Evolutionary conservation across 2,888 invertebrate species (phyloP), one percentile per base, ranked within the genome.

Genomic region (Dryococelus australis): DNA sequence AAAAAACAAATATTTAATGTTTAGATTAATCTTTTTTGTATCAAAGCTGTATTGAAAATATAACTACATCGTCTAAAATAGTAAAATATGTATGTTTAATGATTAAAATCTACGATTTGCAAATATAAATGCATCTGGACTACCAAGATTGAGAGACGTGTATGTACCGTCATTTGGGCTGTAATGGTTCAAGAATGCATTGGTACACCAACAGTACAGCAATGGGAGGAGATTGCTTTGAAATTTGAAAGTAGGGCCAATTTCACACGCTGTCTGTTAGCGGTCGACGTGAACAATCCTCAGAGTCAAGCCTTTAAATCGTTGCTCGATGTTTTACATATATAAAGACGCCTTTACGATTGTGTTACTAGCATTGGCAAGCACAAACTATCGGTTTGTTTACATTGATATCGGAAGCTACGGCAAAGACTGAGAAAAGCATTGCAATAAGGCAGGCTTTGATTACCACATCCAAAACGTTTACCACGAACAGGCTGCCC

Each of bases 301-400:
- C 79, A 88, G 90, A 86, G 86, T 87, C 53, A 87, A 88, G 84
- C 90, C 89, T n/a, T 79, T 85, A 65, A 87, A 88, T 88, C 88
- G 89, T 88, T 89, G 90, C 26, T 90, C 89, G 26, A 89, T 90
- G 89, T 90, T 87, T 87, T 89, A 88, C 84, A 89, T 89, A 85
- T 83, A n/a, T 78, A 87, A 88, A 89, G 88, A 87, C 6, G 87
- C 9, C 87, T 86, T 28, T 85, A 89, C 89, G 65, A 43, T 89
- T 8, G 89, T 89, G 27, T 85, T 89, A 43, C 88, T 89, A 87
- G 89, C 86, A 10, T 27, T 89, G 28, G 88, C 88, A 47, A 88
- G 89, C 51, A 85, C 89, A 24, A 85, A 89, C 43, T 89, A 88
- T 83, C 83, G 87, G 20, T 87, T 88, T 87, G 85, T 86, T 80